Evolutionary conservation across 2,888 invertebrate genomes (phyloP).

Genomic region (Aphelenchoides bicaudatus): DNA sequence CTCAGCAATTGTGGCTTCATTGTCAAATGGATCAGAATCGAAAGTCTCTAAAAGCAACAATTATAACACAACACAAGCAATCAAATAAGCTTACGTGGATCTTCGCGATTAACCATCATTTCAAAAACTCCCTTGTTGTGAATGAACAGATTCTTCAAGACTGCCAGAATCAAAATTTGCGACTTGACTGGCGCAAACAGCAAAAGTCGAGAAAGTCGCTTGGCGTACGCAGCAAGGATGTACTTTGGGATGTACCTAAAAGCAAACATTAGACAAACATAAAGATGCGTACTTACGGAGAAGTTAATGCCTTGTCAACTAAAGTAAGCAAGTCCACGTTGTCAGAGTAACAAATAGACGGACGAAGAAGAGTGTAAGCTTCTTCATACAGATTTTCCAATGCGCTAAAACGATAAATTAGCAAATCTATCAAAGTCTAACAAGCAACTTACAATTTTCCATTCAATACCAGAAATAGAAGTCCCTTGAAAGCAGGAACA

Average conservation of each 20-base stretch:
- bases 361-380: conserved; percentile 17
- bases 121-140: conserved; percentile 13
- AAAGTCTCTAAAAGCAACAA: conserved; percentile 10
- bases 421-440: too few species aligned
- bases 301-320: conserved; percentile 9
- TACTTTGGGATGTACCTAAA: conserved; percentile 18
- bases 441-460: conserved; percentile 16
- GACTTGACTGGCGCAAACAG: conserved; percentile 16
- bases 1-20: conserved; percentile 2
- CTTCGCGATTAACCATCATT: conserved; percentile 8
- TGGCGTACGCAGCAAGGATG: conserved; percentile 17
- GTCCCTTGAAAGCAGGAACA: conserved; percentile 15
- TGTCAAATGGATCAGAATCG: conserved; percentile 13
- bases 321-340: conserved; percentile 6
- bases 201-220: conserved; percentile 11
- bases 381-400: conserved; percentile 15
- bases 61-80: conserved; percentile 3
- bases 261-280: too few species aligned
- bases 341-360: conserved; percentile 7
- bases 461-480: conserved; percentile 14
- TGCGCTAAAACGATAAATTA: conserved; percentile 19
- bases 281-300: conserved; percentile 9
- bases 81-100: conserved; percentile 13
- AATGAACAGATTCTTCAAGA: conserved; percentile 16
- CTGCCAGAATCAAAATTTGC: conserved; percentile 14